Percentiles rank a stretch among this genome's conserved stretches.
These are phyloP conservation scores for Pongo pygmaeus DNA, from an alignment of 2,113 vertebrate species.

Conservation along the genomic window DNA sequence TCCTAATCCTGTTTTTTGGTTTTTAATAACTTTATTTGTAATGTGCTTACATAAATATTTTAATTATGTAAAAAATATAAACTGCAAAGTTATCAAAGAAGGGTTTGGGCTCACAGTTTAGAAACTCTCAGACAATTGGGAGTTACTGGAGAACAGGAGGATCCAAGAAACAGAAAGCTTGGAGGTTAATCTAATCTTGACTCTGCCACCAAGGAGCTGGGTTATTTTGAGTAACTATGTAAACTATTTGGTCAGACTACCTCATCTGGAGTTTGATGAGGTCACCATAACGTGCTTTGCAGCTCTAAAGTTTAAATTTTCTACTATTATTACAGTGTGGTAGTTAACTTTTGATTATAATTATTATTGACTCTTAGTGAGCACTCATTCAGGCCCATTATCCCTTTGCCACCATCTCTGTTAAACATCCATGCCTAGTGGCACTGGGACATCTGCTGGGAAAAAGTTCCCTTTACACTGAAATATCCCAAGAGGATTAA, in stretches of 20 bases:
- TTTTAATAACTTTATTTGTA: neutral
- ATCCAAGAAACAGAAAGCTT: neutral
- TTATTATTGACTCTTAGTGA: neutral
- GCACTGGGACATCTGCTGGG: neutral
- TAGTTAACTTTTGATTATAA: neutral
- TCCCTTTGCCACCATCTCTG: neutral
- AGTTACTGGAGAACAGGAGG: neutral
- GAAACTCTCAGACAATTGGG: neutral
- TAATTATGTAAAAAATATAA: neutral
- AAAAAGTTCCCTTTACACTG: neutral
- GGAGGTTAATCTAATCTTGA: neutral
- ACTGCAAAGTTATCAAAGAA: neutral
- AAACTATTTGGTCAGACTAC: neutral
- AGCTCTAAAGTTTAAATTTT: slow-evolving; percentile 3
- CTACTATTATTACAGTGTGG: neutral
- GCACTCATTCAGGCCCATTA: neutral
- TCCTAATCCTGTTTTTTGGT: neutral
- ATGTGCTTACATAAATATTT: neutral
- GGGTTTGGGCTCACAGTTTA: neutral
- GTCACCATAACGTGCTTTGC: neutral
- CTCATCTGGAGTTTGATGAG: neutral
- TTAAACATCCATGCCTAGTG: neutral
- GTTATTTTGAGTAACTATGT: neutral
- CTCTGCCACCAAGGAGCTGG: neutral
- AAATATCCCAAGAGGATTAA: neutral